Conservation (phyloP, 1,140 invertebrate species). For the Diprion similis region DNA sequence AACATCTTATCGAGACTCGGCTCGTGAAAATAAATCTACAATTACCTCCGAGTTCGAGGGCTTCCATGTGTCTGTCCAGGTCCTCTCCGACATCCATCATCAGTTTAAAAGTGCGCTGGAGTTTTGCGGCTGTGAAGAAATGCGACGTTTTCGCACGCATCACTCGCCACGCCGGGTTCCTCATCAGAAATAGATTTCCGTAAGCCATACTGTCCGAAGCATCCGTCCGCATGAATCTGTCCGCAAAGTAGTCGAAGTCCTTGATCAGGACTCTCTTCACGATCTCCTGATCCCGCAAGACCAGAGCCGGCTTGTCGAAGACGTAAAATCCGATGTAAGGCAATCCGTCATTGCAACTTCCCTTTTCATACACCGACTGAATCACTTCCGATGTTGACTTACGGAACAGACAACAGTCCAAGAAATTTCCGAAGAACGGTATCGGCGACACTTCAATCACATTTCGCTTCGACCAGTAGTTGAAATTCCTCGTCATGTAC, state of each 20-base stretch:
- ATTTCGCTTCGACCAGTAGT: conserved; percentile 39
- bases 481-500: conserved; percentile 33
- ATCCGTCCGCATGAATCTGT: conserved; percentile 36
- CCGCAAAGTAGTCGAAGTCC: conserved; percentile 64
- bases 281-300: conserved; percentile 65
- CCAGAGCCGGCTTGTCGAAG: conserved; percentile 54
- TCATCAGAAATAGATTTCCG: conserved; percentile 50
- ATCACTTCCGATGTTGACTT: conserved; percentile 33
- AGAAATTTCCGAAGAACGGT: conserved; percentile 36
- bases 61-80: conserved; percentile 41
- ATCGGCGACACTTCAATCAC: conserved; percentile 31
- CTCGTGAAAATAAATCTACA: neutral
- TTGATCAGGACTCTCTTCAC: conserved; percentile 63
- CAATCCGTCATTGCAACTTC: neutral
- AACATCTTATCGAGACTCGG: neutral
- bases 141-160: conserved; percentile 65
- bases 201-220: conserved; percentile 36
- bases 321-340: conserved; percentile 53
- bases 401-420: conserved; percentile 29
- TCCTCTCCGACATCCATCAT: conserved; percentile 47
- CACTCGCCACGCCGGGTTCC: conserved; percentile 63
- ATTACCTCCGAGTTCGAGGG: conserved; percentile 20
- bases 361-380: conserved; percentile 37
- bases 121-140: conserved; percentile 66
- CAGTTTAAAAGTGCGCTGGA: conserved; percentile 64